A percentile compares a stretch with the other conserved stretches of the same genome.
These are phyloP conservation scores for Meloidogyne floridensis DNA, from an alignment of 1,140 invertebrate species.

Conservation along the genomic window DNA sequence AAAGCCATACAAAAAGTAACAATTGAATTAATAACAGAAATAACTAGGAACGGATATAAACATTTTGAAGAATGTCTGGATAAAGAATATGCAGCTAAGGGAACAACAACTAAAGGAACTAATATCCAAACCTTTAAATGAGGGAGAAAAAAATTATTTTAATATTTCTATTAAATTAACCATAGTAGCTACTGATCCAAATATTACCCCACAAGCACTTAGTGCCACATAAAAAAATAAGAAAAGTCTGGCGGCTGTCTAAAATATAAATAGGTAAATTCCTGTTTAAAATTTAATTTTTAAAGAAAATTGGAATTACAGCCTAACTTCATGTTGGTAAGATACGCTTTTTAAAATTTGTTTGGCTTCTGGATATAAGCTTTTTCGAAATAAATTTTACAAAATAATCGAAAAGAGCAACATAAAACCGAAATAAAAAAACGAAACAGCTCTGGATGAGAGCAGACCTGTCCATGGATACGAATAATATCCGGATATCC, in stretches of 20 bases:
- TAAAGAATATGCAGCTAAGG: neutral
- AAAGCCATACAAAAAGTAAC: neutral
- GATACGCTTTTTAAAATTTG: too few relatives aligned
- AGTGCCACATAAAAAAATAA: neutral
- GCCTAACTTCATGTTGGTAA: too few relatives aligned
- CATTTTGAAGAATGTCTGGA: neutral
- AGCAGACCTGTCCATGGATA: too few relatives aligned
- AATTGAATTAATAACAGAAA: neutral
- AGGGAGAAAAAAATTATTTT: neutral
- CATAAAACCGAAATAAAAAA: too few relatives aligned
- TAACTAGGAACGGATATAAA: neutral
- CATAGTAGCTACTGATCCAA: neutral
- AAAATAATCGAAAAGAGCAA: too few relatives aligned
- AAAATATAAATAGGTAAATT: neutral
- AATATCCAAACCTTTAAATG: neutral
- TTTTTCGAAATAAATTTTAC: too few relatives aligned
- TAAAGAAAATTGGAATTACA: too few relatives aligned
- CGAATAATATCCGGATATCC: too few relatives aligned
- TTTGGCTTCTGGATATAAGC: too few relatives aligned
- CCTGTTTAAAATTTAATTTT: too few relatives aligned
- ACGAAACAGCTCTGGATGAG: too few relatives aligned
- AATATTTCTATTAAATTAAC: neutral
- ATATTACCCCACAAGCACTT: neutral
- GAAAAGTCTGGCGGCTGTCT: neutral
- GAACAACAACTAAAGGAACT: constrained; percentile 8